A percentile compares a stretch with the other conserved stretches of the same genome.
Conservation (phyloP, 2,113 vertebrate genomes). For the Isichthys henryi region DNA sequence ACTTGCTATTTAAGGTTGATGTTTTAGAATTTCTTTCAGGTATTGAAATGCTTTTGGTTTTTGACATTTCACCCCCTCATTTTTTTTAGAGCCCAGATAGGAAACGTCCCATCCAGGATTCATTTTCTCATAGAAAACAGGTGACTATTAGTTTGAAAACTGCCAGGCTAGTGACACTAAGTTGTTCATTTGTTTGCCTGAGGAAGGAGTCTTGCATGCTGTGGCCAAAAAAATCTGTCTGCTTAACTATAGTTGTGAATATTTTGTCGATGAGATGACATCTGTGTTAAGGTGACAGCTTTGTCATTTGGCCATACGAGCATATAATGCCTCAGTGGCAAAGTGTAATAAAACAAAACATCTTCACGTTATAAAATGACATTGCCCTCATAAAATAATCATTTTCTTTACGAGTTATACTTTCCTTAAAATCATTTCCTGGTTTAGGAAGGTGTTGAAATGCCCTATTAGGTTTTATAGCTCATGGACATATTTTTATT, state of each 20-base stretch:
- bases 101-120: not conserved
- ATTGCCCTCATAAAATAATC: not conserved
- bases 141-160: not conserved
- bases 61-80: not conserved
- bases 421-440: not conserved
- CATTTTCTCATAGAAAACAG: not conserved
- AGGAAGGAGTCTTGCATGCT: not conserved
- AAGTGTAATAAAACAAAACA: not conserved
- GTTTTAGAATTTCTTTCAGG: not conserved
- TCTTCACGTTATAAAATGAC: not conserved
- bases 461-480: constrained; percentile 6
- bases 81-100: not conserved
- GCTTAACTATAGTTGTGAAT: not conserved
- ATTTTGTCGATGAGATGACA: constrained; percentile 2
- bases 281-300: not conserved
- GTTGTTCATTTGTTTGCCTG: not conserved
- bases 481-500: not conserved
- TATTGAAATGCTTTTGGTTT: not conserved
- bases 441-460: not conserved
- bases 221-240: not conserved
- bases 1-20: not conserved
- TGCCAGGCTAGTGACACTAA: not conserved
- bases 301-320: not conserved
- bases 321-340: not conserved
- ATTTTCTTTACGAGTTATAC: not conserved